A percentile compares a stretch with the other conserved stretches of the same genome.
Evolutionary conservation across 1,140 invertebrate species (phyloP).

Genomic region (Globodera rostochiensis): DNA sequence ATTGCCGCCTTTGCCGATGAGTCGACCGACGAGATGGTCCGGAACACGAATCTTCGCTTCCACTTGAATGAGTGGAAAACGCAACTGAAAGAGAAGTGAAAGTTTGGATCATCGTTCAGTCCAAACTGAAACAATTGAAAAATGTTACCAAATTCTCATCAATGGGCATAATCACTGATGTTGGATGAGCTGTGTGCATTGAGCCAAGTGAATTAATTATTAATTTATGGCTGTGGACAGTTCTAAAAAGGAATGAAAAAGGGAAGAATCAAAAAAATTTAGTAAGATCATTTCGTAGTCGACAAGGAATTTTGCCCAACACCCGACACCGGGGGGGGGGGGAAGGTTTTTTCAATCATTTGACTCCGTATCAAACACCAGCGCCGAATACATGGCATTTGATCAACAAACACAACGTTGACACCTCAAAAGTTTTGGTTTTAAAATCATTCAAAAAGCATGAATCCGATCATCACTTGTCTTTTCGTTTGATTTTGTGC

Average conservation of each 20-base stretch:
- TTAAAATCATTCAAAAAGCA: too few relatives aligned
- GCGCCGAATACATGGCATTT: too few relatives aligned
- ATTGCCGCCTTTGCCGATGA: slow-evolving; percentile 21
- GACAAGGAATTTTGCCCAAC: too few relatives aligned
- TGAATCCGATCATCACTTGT: too few relatives aligned
- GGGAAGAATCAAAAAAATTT: too few relatives aligned
- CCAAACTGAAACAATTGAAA: background rate
- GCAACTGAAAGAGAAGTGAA: background rate
- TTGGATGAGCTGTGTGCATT: background rate
- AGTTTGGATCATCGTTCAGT: background rate
- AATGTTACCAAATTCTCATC: background rate
- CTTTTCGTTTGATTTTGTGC: too few relatives aligned
- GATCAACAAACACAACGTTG: too few relatives aligned
- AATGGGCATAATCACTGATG: background rate
- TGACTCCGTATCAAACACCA: too few relatives aligned
- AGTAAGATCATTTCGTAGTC: too few relatives aligned
- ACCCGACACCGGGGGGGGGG: too few relatives aligned
- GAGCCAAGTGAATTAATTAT: background rate
- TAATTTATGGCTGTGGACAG: background rate
- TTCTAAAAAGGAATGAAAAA: background rate
- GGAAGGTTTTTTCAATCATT: too few relatives aligned
- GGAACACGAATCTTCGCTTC: slow-evolving; percentile 15
- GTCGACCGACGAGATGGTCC: slow-evolving; percentile 9
- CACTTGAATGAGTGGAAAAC: background rate
- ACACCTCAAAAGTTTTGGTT: too few relatives aligned